Conservation (phyloP, 2,797 vertebrate species). For the Danio choprae region DNA sequence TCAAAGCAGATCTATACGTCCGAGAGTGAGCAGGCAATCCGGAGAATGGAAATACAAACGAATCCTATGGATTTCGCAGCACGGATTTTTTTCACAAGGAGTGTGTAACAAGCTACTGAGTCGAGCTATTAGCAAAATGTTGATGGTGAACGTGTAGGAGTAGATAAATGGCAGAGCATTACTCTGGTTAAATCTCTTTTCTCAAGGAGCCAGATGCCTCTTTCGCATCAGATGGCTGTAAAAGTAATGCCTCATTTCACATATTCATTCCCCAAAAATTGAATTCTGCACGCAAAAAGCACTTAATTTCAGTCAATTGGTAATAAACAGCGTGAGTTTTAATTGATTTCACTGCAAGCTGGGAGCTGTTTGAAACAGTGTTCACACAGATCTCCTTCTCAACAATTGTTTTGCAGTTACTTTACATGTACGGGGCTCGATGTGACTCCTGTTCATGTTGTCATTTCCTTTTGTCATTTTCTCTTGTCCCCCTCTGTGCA, state of each 20-base stretch:
- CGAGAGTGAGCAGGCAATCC: constrained; percentile 63
- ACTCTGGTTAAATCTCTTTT: constrained; percentile 47
- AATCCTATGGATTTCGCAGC: constrained; percentile 72
- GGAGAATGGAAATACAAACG: constrained; percentile 67
- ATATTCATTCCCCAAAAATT: constrained; percentile 64
- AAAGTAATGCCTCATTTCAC: constrained; percentile 64
- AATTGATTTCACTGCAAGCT: constrained; percentile 67
- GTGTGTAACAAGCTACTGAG: constrained; percentile 60
- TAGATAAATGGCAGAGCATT: constrained; percentile 43
- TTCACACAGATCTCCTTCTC: constrained; percentile 36
- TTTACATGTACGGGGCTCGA: constrained; percentile 14
- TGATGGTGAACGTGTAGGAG: constrained; percentile 48
- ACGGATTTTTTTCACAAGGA: constrained; percentile 63
- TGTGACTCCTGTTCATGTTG: constrained; percentile 36
- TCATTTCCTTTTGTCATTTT: constrained; percentile 26
- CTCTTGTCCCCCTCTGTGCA: constrained; percentile 19
- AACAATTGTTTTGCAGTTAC: constrained; percentile 52
- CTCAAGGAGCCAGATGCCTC: constrained; percentile 56
- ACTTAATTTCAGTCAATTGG: constrained; percentile 64
- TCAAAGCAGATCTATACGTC: constrained; percentile 80
- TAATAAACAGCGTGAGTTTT: constrained; percentile 65
- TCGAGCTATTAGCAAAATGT: constrained; percentile 56
- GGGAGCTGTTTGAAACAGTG: constrained; percentile 64
- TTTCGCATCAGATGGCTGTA: constrained; percentile 57
- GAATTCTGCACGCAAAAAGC: constrained; percentile 66